Conservation (phyloP, 1,140 invertebrate species). For the Heliconius melpomene region DNA sequence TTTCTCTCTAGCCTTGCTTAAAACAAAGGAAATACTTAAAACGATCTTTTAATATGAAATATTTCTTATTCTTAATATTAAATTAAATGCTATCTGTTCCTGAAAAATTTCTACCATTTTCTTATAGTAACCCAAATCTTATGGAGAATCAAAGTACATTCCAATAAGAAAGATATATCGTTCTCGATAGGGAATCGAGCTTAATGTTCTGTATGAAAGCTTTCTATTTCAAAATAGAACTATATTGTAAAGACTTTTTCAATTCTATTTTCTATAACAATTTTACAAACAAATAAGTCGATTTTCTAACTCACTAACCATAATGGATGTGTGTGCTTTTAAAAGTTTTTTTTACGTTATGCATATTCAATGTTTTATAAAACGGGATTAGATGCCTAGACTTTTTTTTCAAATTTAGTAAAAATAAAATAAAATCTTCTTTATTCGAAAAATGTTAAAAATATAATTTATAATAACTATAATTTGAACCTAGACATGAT, state of each 20-base stretch:
- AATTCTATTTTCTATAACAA: conserved; percentile 18
- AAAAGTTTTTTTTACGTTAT: not conserved
- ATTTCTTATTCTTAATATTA: too few species aligned
- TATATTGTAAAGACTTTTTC: conserved; percentile 15
- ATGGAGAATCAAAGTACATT: not conserved
- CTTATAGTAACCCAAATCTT: not conserved
- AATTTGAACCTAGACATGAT: not conserved
- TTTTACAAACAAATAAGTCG: conserved; percentile 27
- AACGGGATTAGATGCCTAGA: not conserved
- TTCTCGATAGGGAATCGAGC: not conserved
- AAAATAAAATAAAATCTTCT: not conserved
- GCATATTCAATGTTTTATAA: not conserved
- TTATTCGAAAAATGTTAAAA: not conserved
- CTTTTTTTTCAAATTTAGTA: too few species aligned
- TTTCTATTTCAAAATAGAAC: conserved; percentile 24
- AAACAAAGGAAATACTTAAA: too few species aligned
- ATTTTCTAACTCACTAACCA: conserved; percentile 13
- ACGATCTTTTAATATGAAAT: too few species aligned
- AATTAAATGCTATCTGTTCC: too few species aligned
- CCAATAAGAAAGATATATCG: not conserved
- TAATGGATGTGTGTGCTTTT: conserved; percentile 14
- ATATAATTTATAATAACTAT: not conserved
- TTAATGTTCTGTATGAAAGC: conserved; percentile 14
- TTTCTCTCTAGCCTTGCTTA: too few species aligned
- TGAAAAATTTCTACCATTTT: too few species aligned